Base-by-base conservation (phyloP, 2,888 invertebrate species). In the Bibio marci region DNA sequence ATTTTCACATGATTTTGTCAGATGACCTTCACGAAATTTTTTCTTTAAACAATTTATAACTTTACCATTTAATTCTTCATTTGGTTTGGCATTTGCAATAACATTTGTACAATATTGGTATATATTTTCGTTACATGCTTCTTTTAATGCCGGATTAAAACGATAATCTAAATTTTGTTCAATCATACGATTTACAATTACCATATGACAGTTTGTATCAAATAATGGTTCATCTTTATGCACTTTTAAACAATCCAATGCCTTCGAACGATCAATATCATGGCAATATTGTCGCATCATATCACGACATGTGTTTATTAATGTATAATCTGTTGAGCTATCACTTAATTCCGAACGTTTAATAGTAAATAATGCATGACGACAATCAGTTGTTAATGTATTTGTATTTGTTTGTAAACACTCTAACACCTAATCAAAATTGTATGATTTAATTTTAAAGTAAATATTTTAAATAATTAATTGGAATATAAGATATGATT, bases 151-250 rank as follows among this genome's bases (percentile, higher is more conserved):
- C 3, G 82, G 83, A 64, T 94, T 91, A 44, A 94, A 76, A 43
- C 91, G 73, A 52, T 82, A 87, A 62, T 95, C 94, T 42, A 79
- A 73, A 54, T 85, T 86, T 58, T 87, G 87, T 58, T 90, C 86
- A 46, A 87, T 79, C 74, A 91, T 80, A 48, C 92, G 72, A 53
- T 82, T 80, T 1, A 83, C 70, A n/a, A 94, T 80, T 14, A 91
- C 73, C 39, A 75, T 64, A 53, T 80, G 78, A 55, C 94, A 95
- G 45, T 78, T 79, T 40, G 76, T 72, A 55, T 85, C 83, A 60
- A 92, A 92, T 15, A 72, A 70, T 1, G 70, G 63, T 50, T 83
- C 76, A 52, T 86, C 78, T 50, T 78, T 80, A 54, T 80, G 73
- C 43, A 66, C 69, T 66, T 85, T 86, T 12, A 88, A 65, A 55